These are phyloP conservation scores for Epinephelus lanceolatus DNA, from an alignment of 2,113 vertebrate species.

Conservation along the genomic window DNA sequence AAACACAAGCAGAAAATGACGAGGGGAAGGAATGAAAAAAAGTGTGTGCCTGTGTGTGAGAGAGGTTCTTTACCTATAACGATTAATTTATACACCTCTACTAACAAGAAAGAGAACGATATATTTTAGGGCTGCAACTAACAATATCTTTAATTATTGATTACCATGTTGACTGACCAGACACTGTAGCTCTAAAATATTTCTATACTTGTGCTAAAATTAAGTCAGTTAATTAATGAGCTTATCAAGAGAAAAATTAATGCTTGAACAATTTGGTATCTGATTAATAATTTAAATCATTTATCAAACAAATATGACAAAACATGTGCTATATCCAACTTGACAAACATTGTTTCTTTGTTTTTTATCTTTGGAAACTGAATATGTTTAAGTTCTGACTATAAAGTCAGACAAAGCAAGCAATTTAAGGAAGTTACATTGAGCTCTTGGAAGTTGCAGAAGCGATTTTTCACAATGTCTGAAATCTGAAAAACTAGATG, in stretches of 20 bases:
- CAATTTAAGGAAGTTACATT: background rate
- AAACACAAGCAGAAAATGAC: background rate
- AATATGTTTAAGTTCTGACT: no score
- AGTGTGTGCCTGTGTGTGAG: background rate
- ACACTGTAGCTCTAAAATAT: background rate
- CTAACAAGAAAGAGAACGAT: background rate
- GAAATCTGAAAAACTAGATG: background rate
- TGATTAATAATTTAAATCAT: no score
- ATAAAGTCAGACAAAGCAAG: background rate
- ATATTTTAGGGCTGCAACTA: background rate
- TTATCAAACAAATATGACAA: no score
- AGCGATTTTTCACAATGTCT: background rate
- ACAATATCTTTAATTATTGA: background rate
- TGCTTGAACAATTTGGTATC: no score
- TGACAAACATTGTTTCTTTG: background rate
- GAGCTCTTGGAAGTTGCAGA: background rate
- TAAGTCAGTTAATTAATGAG: no score
- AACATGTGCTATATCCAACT: no score
- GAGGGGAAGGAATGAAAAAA: background rate
- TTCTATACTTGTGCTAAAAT: no score
- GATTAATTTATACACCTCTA: no score
- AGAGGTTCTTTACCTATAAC: background rate
- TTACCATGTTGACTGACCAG: background rate
- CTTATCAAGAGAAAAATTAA: no score
- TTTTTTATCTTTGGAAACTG: background rate